Evolutionary conservation across 2,113 vertebrate genomes (phyloP).

Genomic region (Malurus elegans): DNA sequence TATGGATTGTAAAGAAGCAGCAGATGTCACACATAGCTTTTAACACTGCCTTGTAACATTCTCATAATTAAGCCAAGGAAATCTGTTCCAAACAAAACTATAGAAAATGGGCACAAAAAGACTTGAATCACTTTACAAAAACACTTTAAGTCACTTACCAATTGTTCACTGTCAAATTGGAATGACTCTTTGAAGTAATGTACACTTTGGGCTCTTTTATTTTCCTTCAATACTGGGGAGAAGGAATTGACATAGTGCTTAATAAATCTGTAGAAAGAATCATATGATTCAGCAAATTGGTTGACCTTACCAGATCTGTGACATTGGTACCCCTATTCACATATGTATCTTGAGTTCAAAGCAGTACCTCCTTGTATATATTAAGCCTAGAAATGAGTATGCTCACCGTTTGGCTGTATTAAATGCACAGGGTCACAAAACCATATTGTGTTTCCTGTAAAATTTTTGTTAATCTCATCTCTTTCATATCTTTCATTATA

Average conservation of each 20-base stretch:
- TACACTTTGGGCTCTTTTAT: not conserved
- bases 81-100: not conserved
- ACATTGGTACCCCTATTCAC: not conserved
- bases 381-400: not conserved
- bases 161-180: not conserved
- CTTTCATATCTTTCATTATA: not conserved
- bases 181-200: not conserved
- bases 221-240: not conserved
- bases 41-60: not conserved
- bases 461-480: not conserved
- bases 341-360: not conserved
- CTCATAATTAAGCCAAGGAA: not conserved
- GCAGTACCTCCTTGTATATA: not conserved
- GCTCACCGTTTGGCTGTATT: not conserved
- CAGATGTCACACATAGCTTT: conserved; percentile 16
- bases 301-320: not conserved
- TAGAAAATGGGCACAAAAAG: not conserved
- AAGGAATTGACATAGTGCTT: not conserved
- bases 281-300: not conserved
- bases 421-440: not conserved
- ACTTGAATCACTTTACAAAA: not conserved
- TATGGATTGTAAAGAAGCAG: not conserved
- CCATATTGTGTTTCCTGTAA: not conserved
- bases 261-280: not conserved
- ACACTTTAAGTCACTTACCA: not conserved